Conservation (phyloP, 2,888 invertebrate species). For the Apoda limacodes region DNA sequence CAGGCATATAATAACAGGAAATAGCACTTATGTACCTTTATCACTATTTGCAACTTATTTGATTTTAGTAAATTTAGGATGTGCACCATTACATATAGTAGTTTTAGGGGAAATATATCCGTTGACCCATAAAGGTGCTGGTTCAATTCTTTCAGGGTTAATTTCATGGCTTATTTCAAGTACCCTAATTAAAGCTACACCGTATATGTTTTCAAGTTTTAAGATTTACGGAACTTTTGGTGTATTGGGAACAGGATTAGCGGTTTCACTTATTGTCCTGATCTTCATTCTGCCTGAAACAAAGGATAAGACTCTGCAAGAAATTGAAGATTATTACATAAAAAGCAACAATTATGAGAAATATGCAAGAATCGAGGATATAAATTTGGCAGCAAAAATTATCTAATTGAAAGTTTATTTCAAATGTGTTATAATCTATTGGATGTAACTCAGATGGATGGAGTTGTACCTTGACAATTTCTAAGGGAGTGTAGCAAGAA, state of each 20-base stretch:
- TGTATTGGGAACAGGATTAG: slow-evolving; percentile 30
- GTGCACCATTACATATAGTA: slow-evolving; percentile 39
- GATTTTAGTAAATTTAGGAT: slow-evolving; percentile 39
- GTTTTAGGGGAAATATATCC: slow-evolving; percentile 46
- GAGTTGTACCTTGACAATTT: no score
- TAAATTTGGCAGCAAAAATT: no score
- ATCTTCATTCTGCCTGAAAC: slow-evolving; percentile 29
- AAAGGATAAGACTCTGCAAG: slow-evolving; percentile 28
- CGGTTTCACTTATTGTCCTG: slow-evolving; percentile 17
- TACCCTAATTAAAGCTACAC: slow-evolving; percentile 32
- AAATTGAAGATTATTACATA: slow-evolving; percentile 31
- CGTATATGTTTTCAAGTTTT: slow-evolving; percentile 27
- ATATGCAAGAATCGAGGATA: no score
- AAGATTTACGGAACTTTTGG: slow-evolving; percentile 41
- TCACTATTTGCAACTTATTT: slow-evolving; percentile 33
- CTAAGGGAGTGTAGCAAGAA: no score
- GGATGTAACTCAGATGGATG: no score
- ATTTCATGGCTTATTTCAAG: slow-evolving; percentile 28
- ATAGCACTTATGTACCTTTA: slow-evolving; percentile 29
- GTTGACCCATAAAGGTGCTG: slow-evolving; percentile 36
- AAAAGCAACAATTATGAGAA: no score
- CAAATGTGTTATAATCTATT: no score
- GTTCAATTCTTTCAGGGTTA: slow-evolving; percentile 28
- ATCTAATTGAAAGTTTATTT: no score
- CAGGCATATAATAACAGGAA: slow-evolving; percentile 23